A percentile compares a stretch with the other conserved stretches of the same genome.
These are phyloP conservation scores for Bergia sp. DNA, from an alignment of 92 coral and sea anemone genomes.

Conservation along the genomic window DNA sequence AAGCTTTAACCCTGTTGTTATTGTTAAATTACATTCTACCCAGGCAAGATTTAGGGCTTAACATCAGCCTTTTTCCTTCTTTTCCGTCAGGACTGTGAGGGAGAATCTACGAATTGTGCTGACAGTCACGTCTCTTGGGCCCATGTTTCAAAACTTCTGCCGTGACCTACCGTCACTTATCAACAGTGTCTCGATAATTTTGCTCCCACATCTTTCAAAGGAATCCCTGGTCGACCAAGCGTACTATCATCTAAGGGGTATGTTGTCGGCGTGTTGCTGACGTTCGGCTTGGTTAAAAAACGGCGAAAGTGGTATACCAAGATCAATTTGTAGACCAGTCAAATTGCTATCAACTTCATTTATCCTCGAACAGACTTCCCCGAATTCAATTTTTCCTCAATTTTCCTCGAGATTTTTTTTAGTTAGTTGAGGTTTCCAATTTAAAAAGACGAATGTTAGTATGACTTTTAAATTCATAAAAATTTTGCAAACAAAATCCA, in stretches of 20 bases:
- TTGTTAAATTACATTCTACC: not conserved
- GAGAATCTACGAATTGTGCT: constrained; percentile 94
- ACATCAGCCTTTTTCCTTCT: not conserved
- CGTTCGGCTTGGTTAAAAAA: too few relatives aligned
- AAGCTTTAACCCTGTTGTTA: not conserved
- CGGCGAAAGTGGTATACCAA: too few relatives aligned
- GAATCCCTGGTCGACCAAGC: constrained; percentile 86
- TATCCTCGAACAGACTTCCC: not conserved
- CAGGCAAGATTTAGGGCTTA: not conserved
- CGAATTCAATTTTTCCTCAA: not conserved
- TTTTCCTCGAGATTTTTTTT: not conserved
- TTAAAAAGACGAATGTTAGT: not conserved
- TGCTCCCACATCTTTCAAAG: constrained; percentile 93
- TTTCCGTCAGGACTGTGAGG: constrained; percentile 81
- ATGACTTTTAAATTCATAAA: too few relatives aligned
- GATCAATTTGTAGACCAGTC: not conserved
- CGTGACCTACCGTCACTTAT: constrained; percentile 91
- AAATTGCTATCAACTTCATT: not conserved
- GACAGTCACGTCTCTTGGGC: constrained; percentile 89
- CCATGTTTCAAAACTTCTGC: constrained; percentile 90
- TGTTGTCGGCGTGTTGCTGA: not conserved
- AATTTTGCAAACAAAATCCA: too few relatives aligned
- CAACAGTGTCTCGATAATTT: constrained; percentile 84
- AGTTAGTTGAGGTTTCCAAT: not conserved
- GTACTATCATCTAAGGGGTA: constrained; percentile 79